A percentile compares a stretch with the other conserved stretches of the same genome.
These are phyloP conservation scores for Lymantria monacha DNA, from an alignment of 2,888 invertebrate genomes.

Conservation along the genomic window DNA sequence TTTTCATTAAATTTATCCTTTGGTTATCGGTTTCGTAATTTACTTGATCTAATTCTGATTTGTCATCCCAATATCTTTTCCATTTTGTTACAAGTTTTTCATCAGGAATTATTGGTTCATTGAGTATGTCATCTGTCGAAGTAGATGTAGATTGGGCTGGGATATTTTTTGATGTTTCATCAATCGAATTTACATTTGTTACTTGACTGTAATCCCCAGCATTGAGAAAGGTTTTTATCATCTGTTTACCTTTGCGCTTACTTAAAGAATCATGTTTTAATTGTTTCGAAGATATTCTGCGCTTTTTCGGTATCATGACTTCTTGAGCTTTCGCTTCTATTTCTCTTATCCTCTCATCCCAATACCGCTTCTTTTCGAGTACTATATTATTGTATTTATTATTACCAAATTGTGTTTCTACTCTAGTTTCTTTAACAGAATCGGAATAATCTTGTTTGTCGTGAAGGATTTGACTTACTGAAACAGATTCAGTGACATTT, in stretches of 20 bases:
- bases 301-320: constrained; percentile 56
- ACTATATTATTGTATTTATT: constrained; percentile 59
- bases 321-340: constrained; percentile 69
- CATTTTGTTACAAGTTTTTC: constrained; percentile 63
- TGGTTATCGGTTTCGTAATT: constrained; percentile 29
- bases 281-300: constrained; percentile 54
- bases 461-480: constrained; percentile 77
- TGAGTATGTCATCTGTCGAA: constrained; percentile 19
- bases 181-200: constrained; percentile 26
- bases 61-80: constrained; percentile 73
- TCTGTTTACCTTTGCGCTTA: constrained; percentile 70
- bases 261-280: constrained; percentile 68
- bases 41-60: constrained; percentile 51
- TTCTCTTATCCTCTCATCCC: constrained; percentile 74
- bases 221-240: constrained; percentile 61
- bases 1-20: constrained; percentile 17
- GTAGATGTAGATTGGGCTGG: background rate
- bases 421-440: constrained; percentile 24
- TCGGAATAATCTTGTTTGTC: constrained; percentile 30
- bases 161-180: constrained; percentile 15
- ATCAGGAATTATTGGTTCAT: constrained; percentile 31
- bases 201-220: constrained; percentile 43
- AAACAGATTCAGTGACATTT: constrained; percentile 77
- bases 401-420: constrained; percentile 57
- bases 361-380: constrained; percentile 73